phyloP scores from a whole-genome alignment of 2,797 vertebrate species.

The Falco columbarius region DNA sequence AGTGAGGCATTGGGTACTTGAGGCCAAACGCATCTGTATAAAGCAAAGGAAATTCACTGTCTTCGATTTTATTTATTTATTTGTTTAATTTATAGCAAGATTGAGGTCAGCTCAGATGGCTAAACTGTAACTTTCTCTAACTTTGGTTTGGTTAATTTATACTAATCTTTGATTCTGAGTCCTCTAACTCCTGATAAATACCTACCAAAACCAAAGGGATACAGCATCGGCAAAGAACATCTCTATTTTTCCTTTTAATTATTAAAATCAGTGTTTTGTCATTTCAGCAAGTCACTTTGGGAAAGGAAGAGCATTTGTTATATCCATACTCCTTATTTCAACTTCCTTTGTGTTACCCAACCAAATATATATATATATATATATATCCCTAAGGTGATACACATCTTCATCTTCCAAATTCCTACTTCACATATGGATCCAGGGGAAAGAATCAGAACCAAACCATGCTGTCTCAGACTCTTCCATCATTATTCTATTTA shows the following conservation, averaged over 20 bases:
- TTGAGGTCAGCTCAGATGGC: not conserved
- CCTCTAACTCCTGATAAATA: not conserved
- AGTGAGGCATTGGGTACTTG: not conserved
- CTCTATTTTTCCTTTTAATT: not conserved
- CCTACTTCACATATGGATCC: not conserved
- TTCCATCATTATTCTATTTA: not conserved
- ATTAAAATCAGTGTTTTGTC: not conserved
- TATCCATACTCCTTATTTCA: not conserved
- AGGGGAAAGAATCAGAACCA: not conserved
- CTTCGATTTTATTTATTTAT: not conserved
- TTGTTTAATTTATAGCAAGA: not conserved
- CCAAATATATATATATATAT: fast-evolving
- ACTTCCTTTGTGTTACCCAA: not conserved
- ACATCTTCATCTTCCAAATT: not conserved
- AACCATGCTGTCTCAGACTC: not conserved
- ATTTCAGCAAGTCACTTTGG: not conserved
- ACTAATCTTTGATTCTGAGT: not conserved
- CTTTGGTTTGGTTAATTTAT: not conserved
- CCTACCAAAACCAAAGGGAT: not conserved
- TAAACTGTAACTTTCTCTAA: not conserved
- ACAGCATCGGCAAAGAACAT: not conserved
- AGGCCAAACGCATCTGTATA: not conserved
- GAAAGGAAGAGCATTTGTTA: not conserved
- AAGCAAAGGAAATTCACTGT: not conserved
- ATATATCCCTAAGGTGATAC: not conserved